Evolutionary conservation across 2,888 invertebrate genomes (phyloP).

Genomic region (Dioctria rufipes): DNA sequence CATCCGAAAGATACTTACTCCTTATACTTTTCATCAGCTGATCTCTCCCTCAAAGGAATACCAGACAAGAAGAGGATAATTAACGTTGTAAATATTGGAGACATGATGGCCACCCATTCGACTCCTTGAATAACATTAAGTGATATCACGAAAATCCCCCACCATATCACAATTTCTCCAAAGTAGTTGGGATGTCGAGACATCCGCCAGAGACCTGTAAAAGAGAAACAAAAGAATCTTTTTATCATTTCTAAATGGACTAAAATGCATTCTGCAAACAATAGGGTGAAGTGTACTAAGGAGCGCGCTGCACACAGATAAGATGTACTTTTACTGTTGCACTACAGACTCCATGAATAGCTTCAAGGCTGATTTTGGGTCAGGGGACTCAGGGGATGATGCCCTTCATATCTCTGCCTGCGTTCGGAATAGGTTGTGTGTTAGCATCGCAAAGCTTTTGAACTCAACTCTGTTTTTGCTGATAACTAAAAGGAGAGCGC

Average conservation of each 20-base stretch:
- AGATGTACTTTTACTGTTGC: slow-evolving; percentile 42
- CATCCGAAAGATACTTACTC: slow-evolving; percentile 75
- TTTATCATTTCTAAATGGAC: slow-evolving; percentile 13
- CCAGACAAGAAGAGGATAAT: slow-evolving; percentile 93
- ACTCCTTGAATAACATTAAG: slow-evolving; percentile 87
- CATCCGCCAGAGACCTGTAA: slow-evolving; percentile 83
- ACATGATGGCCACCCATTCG: slow-evolving; percentile 90
- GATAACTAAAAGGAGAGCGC: background rate
- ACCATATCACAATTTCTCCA: slow-evolving; percentile 94
- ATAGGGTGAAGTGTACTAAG: slow-evolving; percentile 15
- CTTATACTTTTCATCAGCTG: slow-evolving; percentile 90
- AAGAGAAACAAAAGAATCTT: slow-evolving; percentile 36
- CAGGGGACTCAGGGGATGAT: background rate
- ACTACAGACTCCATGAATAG: slow-evolving; percentile 21
- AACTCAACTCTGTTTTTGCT: slow-evolving; percentile 25
- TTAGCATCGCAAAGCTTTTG: slow-evolving; percentile 7
- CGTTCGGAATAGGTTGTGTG: background rate
- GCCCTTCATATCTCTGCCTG: background rate
- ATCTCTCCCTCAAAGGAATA: slow-evolving; percentile 89
- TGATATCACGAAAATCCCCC: slow-evolving; percentile 93
- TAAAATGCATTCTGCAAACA: slow-evolving; percentile 43
- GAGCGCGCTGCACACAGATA: slow-evolving; percentile 34
- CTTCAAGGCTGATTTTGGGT: slow-evolving; percentile 36
- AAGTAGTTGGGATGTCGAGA: slow-evolving; percentile 96
- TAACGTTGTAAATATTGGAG: slow-evolving; percentile 88